Evolutionary conservation across 2,113 vertebrate genomes (phyloP), one percentile per base, ranked within the genome.

Genomic region (Trichomycterus rosablanca): DNA sequence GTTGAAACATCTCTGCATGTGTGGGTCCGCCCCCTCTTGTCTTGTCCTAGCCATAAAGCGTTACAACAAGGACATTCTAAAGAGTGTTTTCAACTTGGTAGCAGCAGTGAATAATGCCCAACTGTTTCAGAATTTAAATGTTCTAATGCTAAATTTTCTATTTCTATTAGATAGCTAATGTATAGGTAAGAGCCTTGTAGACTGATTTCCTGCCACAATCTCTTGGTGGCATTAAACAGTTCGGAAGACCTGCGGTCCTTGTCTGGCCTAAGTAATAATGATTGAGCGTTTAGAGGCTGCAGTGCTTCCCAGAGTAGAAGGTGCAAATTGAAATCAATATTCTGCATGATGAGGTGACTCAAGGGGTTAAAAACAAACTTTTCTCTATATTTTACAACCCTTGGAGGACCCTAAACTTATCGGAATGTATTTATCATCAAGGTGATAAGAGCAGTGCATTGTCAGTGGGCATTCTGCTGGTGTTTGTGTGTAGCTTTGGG

Each of bases 271-370:
- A 48, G 54, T 66, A 63, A 63, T 55, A 42, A 45, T 76, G 66
- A 78, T 78, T 70, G 67, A 66, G 62, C 67, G 48, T 67, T 55
- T 59, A 72, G 60, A 65, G 63, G 67, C 42, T 42, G 67, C 32
- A 48, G 67, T 55, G 56, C 59, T 65, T 72, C 40, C 24, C 59
- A 48, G 40, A 67, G 55, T 68, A 63, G 62, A 65, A 54, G 57
- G 48, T 39, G 42, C 61, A 72, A n/a, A 70, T 63, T 76, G 59
- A 74, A 78, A 78, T 76, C 72, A 76, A 78, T 76, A 78, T 54
- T 18, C 51, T 68, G 60, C 44, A 52, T 67, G 68, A 78, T 72
- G 66, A 63, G 67, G 63, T 71, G 72, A 54, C 66, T 67, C 43
- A 60, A 7, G 49, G 59, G 69, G 72, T 76, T 76, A 72, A 76